These are phyloP conservation scores for Leuctra nigra DNA, from an alignment of 2,888 invertebrate genomes.

Conservation along the genomic window DNA sequence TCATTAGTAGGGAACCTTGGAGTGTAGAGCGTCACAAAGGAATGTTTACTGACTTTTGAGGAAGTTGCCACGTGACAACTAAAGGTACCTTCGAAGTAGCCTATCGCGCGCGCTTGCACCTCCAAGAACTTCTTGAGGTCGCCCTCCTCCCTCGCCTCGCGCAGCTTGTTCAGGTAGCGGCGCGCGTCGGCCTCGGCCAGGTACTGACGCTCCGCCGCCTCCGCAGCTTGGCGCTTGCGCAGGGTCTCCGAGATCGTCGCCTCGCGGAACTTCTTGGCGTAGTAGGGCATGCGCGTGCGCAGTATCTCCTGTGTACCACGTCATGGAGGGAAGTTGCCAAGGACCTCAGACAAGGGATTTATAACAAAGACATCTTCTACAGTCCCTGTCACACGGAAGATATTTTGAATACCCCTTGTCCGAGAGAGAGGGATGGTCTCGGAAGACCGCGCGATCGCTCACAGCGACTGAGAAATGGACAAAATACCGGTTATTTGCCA, in stretches of 20 bases:
- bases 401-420: no score
- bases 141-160: neutral
- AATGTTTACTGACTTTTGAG: no score
- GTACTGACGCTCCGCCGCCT: constrained; percentile 30
- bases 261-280: constrained; percentile 36
- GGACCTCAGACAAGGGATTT: no score
- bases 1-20: neutral
- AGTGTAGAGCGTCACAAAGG: no score
- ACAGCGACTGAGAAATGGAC: no score
- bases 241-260: constrained; percentile 36
- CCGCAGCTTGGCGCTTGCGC: constrained; percentile 35
- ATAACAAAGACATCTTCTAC: no score
- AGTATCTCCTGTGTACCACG: constrained; percentile 19
- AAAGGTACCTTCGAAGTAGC: neutral
- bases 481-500: no score
- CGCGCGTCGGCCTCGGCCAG: neutral
- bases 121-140: constrained; percentile 3
- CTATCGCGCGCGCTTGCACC: neutral
- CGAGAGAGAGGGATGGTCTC: no score
- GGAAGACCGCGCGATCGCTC: no score
- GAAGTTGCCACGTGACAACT: neutral
- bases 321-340: no score
- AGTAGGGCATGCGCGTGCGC: constrained; percentile 16
- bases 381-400: no score
- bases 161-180: neutral